Evolutionary conservation across 2,797 vertebrate species (phyloP), one percentile per base, ranked within the genome.

Genomic region (Anas flavirostris): DNA sequence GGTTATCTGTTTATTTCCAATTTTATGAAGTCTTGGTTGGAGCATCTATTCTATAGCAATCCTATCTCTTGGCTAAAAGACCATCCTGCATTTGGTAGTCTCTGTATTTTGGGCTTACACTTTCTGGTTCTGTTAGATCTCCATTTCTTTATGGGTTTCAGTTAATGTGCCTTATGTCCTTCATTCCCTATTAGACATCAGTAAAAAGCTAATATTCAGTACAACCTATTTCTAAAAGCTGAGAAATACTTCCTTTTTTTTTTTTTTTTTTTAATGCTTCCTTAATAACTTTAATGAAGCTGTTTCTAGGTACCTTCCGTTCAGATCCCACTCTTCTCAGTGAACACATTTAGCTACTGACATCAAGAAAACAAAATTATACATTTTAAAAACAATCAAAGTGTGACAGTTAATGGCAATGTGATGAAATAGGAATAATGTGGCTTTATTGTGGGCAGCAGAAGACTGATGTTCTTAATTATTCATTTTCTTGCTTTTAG

Each of bases 401-500:
- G 35, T 91, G 39, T 93, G 88, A 82, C 75, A 91, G 78, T 82
- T 94, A 96, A 90, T 87, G 75, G 53, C 5, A 0, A 77, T 86
- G 53, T 48, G 56, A 64, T 91, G 77, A 93, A 96, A 88, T 21
- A 70, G 52, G 44, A 9, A 2, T 80, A 94, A 88, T 76, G 74
- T 88, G 70, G 28, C 43, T 76, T 35, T 69, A 79, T 56, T 82
- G 70, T 5, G 8, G 81, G 44, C 52, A 82, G 68, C 60, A 94
- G 80, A n/a, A 74, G 31, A 79, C 10, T 91, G 81, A 72, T 90
- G 48, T 76, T 79, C 48, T 95, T 86, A 96, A 95, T 96, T 87
- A 95, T 95, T 96, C 3, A 95, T 96, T 91, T 91, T 85, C 72
- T 60, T 94, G 90, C 94, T 95, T 95, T 96, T 96, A 95, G 75